These are phyloP conservation scores for Drepana arcuata DNA, from an alignment of 1,140 invertebrate species.

Conservation along the genomic window DNA sequence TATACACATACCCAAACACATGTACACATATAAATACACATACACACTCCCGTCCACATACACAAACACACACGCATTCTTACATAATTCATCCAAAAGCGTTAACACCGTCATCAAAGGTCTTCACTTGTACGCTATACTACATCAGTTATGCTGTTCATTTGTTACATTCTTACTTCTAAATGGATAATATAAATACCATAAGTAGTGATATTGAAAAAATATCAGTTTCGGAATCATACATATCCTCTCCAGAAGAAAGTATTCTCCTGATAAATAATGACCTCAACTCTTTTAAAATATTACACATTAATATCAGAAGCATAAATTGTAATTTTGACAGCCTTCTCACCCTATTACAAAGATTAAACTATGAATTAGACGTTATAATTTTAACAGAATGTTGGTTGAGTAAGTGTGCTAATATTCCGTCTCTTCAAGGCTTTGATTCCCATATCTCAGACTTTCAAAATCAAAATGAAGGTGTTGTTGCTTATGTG, in stretches of 20 bases:
- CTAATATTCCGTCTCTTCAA: background rate
- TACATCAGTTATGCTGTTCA: background rate
- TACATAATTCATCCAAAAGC: background rate
- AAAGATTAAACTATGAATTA: background rate
- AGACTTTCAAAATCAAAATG: background rate
- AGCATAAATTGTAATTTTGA: no score
- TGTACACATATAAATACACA: background rate
- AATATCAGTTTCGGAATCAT: background rate
- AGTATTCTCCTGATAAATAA: background rate
- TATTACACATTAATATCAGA: background rate
- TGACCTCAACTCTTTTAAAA: background rate
- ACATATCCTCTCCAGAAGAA: background rate
- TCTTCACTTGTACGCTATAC: background rate
- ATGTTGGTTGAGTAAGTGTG: background rate
- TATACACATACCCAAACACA: background rate
- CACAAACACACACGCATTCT: background rate
- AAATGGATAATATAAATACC: background rate
- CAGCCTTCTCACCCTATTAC: background rate
- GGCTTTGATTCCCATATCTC: background rate
- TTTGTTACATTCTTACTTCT: background rate
- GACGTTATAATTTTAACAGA: no score
- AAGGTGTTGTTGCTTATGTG: background rate
- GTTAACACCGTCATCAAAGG: background rate
- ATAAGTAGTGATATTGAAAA: background rate
- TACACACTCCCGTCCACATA: background rate